Base-by-base conservation (phyloP, 2,888 invertebrate species). In the Platynereis dumerilii region DNA sequence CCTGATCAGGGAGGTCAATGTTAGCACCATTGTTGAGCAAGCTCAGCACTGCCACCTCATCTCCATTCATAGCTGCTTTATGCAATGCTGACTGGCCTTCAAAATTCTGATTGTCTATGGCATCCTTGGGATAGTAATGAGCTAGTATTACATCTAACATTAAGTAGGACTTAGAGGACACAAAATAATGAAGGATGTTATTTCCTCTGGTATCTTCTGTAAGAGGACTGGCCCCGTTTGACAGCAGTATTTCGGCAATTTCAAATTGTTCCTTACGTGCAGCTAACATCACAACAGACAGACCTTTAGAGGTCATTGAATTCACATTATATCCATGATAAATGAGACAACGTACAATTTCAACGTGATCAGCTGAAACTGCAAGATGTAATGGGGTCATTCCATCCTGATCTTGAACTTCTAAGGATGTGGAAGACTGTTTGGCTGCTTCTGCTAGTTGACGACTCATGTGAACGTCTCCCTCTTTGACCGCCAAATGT, bases 401-500 rank as follows among this genome's bases (percentile, higher is more conserved):
- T 34, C 34, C 34, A 7, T 34, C 34, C 12, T 34, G 34, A 34
- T 34, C 12, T 5, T 5, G 7, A 34, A 34, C 12, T 5, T 34
- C 34, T 34, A 34, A 34, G 7, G 34, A 34, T 7, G 34, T 34
- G 34, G 34, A 34, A 34, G 34, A 34, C 22, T 20, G n/a, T 20
- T 48, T 48, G 7, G n/a, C 48, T 12, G 22, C 17, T 48, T 48
- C 20, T 12, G 17, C n/a, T 7, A 48, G 48, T 7, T 22, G 48
- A 20, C 22, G 20, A 48, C n/a, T 22, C 7, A 48, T 5, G 3
- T 7, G 48, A 3, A 20, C 7, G n/a, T 48, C n/a, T 48, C 48
- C 48, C 17, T 48, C 48, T 10, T n/a, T n/a, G 7, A 48, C 48
- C n/a, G 48, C 48, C n/a, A 48, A n/a, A 48, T 48, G 48, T n/a